phyloP scores from a whole-genome alignment of 1,140 invertebrate species.

The Platyura marginata region DNA sequence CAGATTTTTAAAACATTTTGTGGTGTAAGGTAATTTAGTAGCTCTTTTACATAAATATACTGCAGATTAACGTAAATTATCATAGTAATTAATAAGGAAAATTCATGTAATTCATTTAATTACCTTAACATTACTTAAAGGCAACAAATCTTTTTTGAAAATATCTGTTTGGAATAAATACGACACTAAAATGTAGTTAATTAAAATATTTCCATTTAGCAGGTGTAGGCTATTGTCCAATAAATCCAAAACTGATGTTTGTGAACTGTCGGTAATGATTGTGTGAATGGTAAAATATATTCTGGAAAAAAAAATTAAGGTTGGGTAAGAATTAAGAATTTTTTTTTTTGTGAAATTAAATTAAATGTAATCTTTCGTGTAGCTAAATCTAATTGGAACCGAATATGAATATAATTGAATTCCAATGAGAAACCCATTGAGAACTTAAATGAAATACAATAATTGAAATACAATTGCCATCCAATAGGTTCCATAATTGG shows the following conservation, averaged over 20 bases:
- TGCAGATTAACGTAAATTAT: no score
- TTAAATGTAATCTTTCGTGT: no score
- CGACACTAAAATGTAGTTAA: neutral
- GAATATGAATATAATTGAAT: no score
- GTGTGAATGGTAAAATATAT: neutral
- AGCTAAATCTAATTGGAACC: no score
- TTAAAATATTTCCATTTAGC: slow-evolving; percentile 1
- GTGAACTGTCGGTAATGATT: neutral
- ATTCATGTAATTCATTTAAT: neutral
- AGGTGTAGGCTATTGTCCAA: slow-evolving; percentile 2
- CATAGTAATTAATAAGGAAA: no score
- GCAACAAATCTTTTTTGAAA: slow-evolving; percentile 1
- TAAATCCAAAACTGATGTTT: slow-evolving; percentile 1
- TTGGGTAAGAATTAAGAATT: no score
- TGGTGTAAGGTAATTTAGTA: slow-evolving; percentile 20
- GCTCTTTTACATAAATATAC: neutral
- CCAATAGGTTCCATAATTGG: no score
- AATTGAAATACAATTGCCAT: no score
- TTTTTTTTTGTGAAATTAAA: no score
- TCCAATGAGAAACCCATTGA: no score
- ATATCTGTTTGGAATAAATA: neutral
- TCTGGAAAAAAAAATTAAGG: slow-evolving; percentile 6
- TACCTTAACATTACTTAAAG: slow-evolving; percentile 4
- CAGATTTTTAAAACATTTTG: slow-evolving; percentile 29
- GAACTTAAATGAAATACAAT: no score